Conservation (phyloP, 1,140 invertebrate species). For the Diachasmimorpha longicaudata region DNA sequence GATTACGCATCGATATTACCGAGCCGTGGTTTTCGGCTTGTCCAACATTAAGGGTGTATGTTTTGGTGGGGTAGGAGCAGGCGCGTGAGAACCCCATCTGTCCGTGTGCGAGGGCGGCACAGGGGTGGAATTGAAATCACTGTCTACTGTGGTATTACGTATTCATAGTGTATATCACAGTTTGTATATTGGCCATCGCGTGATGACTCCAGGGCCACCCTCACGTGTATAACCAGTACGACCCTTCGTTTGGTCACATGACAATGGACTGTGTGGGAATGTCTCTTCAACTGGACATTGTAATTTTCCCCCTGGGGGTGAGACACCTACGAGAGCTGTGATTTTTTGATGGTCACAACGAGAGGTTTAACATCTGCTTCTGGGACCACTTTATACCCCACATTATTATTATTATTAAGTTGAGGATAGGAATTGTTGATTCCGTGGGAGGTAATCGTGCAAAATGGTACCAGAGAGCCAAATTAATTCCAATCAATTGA, state of each 20-base stretch:
- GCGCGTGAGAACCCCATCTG: conserved; percentile 24
- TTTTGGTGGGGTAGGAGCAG: background rate
- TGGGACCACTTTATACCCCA: too few relatives aligned
- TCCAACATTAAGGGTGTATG: background rate
- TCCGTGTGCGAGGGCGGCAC: background rate
- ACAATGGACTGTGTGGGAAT: conserved; percentile 25
- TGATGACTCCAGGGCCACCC: conserved; percentile 8
- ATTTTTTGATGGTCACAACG: background rate
- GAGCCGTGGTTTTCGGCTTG: background rate
- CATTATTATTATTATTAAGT: too few relatives aligned
- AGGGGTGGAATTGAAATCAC: conserved; percentile 16
- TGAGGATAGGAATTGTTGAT: too few relatives aligned
- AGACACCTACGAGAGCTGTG: background rate
- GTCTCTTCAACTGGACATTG: conserved; percentile 6
- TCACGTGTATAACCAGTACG: background rate
- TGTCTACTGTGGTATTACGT: conserved; percentile 8
- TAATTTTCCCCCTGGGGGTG: background rate
- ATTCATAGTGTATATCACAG: conserved; percentile 13
- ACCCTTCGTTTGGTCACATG: background rate
- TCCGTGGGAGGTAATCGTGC: too few relatives aligned
- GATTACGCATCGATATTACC: conserved; percentile 5
- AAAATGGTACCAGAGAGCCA: too few relatives aligned
- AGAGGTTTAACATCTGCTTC: too few relatives aligned
- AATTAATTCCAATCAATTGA: too few relatives aligned
- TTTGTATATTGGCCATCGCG: conserved; percentile 4